phyloP scores from a whole-genome alignment of 2,797 vertebrate species.

The Saxicola maurus region DNA sequence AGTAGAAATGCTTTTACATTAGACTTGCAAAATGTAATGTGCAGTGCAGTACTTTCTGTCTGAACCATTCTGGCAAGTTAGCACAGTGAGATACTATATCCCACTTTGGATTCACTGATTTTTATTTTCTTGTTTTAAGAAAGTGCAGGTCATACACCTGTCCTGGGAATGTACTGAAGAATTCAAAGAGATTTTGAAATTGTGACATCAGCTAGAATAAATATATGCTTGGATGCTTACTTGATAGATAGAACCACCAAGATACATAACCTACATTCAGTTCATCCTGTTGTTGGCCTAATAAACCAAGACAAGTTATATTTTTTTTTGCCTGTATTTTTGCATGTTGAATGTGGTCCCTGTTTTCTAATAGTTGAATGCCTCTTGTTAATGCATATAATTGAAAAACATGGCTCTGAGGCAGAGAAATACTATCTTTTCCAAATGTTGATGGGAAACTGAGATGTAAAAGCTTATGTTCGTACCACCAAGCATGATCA shows the following conservation, averaged over 20 bases:
- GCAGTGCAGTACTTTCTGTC: background rate
- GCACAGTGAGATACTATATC: background rate
- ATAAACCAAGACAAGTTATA: background rate
- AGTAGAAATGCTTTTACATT: constrained; percentile 22
- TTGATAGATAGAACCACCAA: background rate
- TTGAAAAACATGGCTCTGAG: background rate
- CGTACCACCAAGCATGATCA: background rate
- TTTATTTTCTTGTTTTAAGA: background rate
- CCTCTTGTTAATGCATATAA: background rate
- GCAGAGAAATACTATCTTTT: background rate
- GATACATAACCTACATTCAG: background rate
- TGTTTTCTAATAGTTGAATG: background rate
- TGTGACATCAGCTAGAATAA: background rate
- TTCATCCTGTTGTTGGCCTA: background rate
- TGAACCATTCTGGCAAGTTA: background rate
- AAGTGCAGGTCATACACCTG: background rate
- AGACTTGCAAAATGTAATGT: constrained; percentile 43
- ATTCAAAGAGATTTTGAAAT: background rate
- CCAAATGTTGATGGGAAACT: background rate
- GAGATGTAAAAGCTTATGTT: background rate
- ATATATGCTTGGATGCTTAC: background rate
- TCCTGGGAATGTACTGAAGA: background rate
- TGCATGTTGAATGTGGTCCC: background rate
- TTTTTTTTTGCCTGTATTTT: background rate
- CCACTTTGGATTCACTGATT: background rate